Percentiles rank a stretch among this genome's conserved stretches.
Conservation (phyloP, 2,797 vertebrate species). For the Trichosurus vulpecula region DNA sequence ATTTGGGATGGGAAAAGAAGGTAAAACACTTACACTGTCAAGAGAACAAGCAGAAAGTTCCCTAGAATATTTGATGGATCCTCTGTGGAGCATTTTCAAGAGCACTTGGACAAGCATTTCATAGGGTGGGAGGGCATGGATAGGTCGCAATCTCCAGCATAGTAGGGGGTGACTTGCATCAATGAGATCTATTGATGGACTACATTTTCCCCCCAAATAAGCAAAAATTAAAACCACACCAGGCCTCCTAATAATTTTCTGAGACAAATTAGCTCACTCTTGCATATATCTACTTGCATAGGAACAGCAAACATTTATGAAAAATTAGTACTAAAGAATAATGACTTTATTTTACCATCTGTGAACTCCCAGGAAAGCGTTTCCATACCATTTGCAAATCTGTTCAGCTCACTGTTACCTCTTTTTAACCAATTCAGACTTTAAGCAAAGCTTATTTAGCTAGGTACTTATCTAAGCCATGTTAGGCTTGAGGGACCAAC, state of each 20-base stretch:
- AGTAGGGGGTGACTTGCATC: background rate
- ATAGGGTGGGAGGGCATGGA: background rate
- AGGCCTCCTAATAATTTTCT: slow-evolving; percentile 49
- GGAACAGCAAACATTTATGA: slow-evolving; percentile 53
- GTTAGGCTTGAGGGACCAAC: background rate
- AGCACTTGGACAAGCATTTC: background rate
- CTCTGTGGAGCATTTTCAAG: background rate
- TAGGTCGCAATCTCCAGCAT: background rate
- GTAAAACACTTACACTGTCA: no score
- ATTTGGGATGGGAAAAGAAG: background rate
- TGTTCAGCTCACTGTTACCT: slow-evolving; percentile 15
- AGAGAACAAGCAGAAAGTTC: background rate
- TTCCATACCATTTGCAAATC: background rate
- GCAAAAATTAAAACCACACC: slow-evolving; percentile 18
- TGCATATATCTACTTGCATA: slow-evolving; percentile 44
- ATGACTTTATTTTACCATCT: slow-evolving; percentile 43
- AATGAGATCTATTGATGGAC: background rate
- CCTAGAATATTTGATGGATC: background rate
- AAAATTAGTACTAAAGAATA: slow-evolving; percentile 57
- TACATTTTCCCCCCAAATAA: background rate
- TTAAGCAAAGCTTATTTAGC: slow-evolving; percentile 20
- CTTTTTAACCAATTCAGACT: background rate
- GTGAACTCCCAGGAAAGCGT: slow-evolving; percentile 17
- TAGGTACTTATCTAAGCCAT: background rate
- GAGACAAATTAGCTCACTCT: slow-evolving; percentile 30